Evolutionary conservation across 2,113 vertebrate species (phyloP).

Genomic region (Malurus melanocephalus): DNA sequence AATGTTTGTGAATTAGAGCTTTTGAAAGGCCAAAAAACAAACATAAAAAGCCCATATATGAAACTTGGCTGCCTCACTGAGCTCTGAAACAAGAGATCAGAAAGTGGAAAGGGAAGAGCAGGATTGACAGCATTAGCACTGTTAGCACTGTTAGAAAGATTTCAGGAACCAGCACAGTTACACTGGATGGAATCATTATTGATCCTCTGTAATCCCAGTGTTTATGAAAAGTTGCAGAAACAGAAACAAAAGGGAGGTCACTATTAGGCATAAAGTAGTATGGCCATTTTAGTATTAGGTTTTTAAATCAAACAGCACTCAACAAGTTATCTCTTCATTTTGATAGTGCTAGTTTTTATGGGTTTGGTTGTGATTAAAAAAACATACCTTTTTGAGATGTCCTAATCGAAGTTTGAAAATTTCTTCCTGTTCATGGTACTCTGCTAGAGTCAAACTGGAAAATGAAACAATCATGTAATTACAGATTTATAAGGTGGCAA

Average conservation of each 20-base stretch:
- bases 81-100: not conserved
- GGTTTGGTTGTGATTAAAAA: not conserved
- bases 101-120: not conserved
- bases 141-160: not conserved
- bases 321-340: not conserved
- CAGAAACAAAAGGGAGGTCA: not conserved
- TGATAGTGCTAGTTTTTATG: not conserved
- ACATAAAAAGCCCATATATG: not conserved
- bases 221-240: not conserved
- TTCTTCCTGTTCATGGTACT: constrained; percentile 98
- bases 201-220: not conserved
- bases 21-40: not conserved
- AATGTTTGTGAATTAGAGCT: not conserved
- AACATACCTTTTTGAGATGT: constrained; percentile 95
- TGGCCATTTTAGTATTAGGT: not conserved
- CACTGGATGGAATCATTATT: not conserved
- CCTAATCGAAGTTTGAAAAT: constrained; percentile 98
- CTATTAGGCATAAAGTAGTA: not conserved
- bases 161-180: not conserved
- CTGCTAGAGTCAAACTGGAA: constrained; percentile 92
- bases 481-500: not conserved
- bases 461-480: not conserved
- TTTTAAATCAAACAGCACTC: not conserved
- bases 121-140: not conserved
- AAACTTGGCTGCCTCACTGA: not conserved